Base-by-base conservation (phyloP, 2,888 invertebrate genomes). In the Leptinotarsa peninsularis region DNA sequence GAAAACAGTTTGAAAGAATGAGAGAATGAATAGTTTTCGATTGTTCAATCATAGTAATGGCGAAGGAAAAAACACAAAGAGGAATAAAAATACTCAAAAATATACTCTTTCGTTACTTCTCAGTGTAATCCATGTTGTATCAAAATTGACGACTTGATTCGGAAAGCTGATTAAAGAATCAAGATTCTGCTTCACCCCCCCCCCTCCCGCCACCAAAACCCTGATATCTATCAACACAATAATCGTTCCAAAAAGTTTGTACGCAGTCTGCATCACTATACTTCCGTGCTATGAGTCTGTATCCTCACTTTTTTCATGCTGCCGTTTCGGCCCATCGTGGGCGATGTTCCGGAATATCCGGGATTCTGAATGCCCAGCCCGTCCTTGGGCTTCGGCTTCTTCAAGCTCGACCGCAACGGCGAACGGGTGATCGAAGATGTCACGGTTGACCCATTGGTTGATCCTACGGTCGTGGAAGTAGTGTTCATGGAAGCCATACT, bases 291-390 rank as follows among this genome's bases (percentile, higher is more conserved):
- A 87, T 96, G 96, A 54, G 96, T 96, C 87, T 96, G 96, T 87
- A 97, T 96, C 78, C 96, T 91, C 76, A 96, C 96, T 89, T 96
- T 96, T 87, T 96, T 96, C 85, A 95, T 94, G 84, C 96, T 96
- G 1, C 95, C 96, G 83, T 96, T 96, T 73, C 96, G 90, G 69
- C 94, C 93, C 76, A 96, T 90, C 0, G 95, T 93, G 0, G 96
- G 96, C 18, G 96, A 96, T 81, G 94, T 94, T 2, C 95, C 94
- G 0, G 95, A 94, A 83, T 94, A 95, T 54, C 94, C 94, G 0
- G 96, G 96, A 90, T 96, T 96, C 83, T 95, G 96, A 77, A 96
- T 96, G 14, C 96, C 96, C 75, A 95, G 88, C 21, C 92, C 92
- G n/a, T 90, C 91, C 27, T 82, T 82, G 81, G 90, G 88, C 70